phyloP scores from a whole-genome alignment of 2,113 vertebrate genomes.

The Turdus rufiventris region DNA sequence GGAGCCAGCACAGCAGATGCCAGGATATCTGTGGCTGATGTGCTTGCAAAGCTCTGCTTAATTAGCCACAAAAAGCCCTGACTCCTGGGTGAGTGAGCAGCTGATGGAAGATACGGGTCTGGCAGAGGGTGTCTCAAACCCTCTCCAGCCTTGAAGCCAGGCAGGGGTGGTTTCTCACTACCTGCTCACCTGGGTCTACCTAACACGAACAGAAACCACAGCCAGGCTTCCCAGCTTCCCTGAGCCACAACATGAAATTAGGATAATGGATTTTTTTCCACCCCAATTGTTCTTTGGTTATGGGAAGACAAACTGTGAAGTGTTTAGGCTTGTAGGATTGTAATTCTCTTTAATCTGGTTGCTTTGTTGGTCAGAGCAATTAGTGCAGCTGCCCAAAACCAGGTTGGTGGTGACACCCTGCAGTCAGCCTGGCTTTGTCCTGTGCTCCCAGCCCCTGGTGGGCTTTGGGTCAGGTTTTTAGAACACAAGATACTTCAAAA shows the following conservation, averaged over 20 bases:
- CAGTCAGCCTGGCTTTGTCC: not conserved
- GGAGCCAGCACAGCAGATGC: accelerated
- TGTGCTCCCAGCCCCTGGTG: not conserved
- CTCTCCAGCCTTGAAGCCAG: not conserved
- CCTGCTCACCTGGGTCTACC: not conserved
- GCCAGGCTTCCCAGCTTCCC: not conserved
- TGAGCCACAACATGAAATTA: accelerated
- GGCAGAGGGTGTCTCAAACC: not conserved
- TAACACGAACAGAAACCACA: not conserved
- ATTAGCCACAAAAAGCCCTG: not conserved
- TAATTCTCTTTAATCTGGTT: not conserved
- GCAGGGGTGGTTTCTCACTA: not conserved
- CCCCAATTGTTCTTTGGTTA: accelerated
- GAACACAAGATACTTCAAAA: not conserved
- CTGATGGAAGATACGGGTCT: not conserved
- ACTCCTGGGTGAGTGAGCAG: not conserved
- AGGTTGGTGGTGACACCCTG: not conserved
- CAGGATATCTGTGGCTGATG: not conserved
- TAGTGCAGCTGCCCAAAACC: not conserved
- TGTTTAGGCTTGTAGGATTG: not conserved
- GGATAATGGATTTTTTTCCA: not conserved
- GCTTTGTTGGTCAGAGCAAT: not conserved
- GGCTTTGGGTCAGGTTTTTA: not conserved
- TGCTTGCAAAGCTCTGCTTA: not conserved
- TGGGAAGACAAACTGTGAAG: accelerated